phyloP scores from a whole-genome alignment of 1,140 invertebrate genomes.

The Pogonomyrmex barbatus region DNA sequence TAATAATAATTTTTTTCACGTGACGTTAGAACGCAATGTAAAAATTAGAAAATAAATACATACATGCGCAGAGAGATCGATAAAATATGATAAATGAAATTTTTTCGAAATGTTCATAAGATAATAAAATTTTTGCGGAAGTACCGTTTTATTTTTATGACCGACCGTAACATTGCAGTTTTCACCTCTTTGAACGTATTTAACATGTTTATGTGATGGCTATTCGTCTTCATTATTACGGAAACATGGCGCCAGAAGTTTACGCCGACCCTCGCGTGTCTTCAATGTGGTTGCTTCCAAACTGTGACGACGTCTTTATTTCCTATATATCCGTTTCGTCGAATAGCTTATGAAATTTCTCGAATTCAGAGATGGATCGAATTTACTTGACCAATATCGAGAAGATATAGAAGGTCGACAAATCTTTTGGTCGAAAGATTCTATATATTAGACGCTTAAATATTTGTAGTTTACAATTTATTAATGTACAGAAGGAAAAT shows the following conservation, averaged over 20 bases:
- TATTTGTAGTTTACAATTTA: background rate
- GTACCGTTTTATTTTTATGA: conserved; percentile 9
- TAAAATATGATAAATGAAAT: background rate
- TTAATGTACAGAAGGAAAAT: background rate
- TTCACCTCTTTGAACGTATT: conserved; percentile 13
- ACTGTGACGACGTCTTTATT: conserved; percentile 42
- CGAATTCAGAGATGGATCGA: background rate
- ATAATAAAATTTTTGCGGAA: background rate
- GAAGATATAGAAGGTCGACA: background rate
- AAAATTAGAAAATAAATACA: background rate
- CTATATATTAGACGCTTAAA: conserved; percentile 1
- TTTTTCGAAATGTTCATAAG: too few species aligned
- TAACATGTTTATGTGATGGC: conserved; percentile 42
- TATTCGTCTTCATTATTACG: conserved; percentile 45
- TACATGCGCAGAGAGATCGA: background rate
- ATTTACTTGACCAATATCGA: conserved; percentile 12
- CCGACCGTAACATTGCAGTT: conserved; percentile 5
- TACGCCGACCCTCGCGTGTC: background rate
- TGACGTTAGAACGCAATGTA: too few species aligned
- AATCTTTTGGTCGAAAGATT: background rate
- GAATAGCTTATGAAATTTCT: conserved; percentile 20
- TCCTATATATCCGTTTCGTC: conserved; percentile 30
- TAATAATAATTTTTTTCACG: background rate
- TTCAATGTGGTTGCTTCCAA: background rate
- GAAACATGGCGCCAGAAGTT: conserved; percentile 30